Evolutionary conservation across 2,113 vertebrate genomes (phyloP).

Genomic region (Ageneiosus marmoratus): DNA sequence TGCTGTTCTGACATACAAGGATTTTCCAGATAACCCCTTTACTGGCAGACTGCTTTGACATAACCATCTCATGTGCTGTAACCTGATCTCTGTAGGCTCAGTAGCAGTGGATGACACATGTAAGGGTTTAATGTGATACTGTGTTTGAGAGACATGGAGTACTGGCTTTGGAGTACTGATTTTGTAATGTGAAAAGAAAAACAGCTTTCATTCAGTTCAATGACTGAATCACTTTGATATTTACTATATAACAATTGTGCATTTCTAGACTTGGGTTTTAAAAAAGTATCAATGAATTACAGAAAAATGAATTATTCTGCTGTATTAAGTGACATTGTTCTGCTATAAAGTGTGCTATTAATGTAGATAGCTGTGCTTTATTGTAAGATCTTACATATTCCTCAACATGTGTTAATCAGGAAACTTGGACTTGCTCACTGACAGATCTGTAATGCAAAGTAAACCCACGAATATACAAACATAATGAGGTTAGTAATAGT

Average conservation of each 20-base stretch:
- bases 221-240: not conserved
- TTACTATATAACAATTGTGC: not conserved
- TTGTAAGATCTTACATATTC: not conserved
- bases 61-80: slow-evolving; percentile 11
- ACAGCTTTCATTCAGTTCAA: not conserved
- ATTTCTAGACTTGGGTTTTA: not conserved
- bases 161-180: not conserved
- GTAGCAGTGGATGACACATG: not conserved
- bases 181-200: not conserved
- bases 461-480: not conserved
- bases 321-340: not conserved
- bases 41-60: slow-evolving; percentile 22
- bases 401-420: not conserved
- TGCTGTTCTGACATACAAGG: not conserved
- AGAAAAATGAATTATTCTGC: not conserved
- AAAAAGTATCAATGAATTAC: too few relatives aligned
- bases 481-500: not conserved
- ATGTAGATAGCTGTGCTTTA: not conserved
- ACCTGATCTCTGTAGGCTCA: not conserved
- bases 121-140: not conserved
- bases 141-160: not conserved
- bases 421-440: not conserved
- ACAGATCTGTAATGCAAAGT: not conserved
- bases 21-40: not conserved
- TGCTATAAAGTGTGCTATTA: not conserved